Base-by-base conservation (phyloP, 2,797 vertebrate genomes). In the Protonibea diacanthus region DNA sequence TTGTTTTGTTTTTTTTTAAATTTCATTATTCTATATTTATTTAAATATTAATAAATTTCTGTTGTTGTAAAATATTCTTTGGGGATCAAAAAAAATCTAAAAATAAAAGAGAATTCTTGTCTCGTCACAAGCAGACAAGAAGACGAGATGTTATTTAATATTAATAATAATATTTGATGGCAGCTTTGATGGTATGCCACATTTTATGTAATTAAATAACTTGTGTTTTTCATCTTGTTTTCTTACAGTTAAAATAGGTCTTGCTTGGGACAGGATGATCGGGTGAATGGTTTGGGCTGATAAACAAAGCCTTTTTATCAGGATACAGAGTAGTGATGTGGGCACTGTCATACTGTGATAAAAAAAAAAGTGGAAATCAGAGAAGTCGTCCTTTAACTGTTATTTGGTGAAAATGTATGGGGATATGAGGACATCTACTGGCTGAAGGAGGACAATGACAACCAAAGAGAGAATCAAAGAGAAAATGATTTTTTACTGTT, bases 361-460 rank as follows among this genome's bases (percentile, higher is more conserved):
- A n/a, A n/a, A 27, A 3, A 51, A 75, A 18, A 58, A 44, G 23
- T 70, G 12, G 2, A 62, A 60, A 42, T 47, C 20, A 58, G 25
- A 33, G 13, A 20, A 53, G 29, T 6, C 8, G 5, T 8, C 6
- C 1, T 42, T 23, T 10, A 14, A n/a, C 11, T 8, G 6, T 20
- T 53, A 8, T 18, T 62, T 21, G 18, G 11, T 27, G 17, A 38
- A 75, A 33, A 85, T 84, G 13, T 61, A 7, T 65, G 38, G 59
- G 44, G 49, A 25, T 47, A 71, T 45, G 83, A 84, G 76, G 91
- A 91, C 92, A 91, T 83, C 93, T 94, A 79, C 73, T 90, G 92
- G 91, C 57, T 78, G 52, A 84, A 74, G 6, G 29, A 21, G 13
- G 14, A 52, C 23, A 83, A 44, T 21, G 48, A 64, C 17, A 25